phyloP scores from a whole-genome alignment of 2,797 vertebrate species.

The Poecile montanus region DNA sequence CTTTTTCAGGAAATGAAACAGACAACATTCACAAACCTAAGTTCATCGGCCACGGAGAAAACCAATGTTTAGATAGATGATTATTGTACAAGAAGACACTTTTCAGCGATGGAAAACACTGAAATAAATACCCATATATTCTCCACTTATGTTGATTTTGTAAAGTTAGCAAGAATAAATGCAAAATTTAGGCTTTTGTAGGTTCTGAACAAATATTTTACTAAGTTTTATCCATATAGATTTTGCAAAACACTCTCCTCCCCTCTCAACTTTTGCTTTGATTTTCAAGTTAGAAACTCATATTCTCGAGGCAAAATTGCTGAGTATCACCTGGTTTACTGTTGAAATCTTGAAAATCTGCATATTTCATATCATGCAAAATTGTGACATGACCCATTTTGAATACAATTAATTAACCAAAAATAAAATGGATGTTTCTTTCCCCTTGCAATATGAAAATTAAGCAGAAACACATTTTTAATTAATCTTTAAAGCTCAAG shows the following conservation, averaged over 20 bases:
- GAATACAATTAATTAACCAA: background rate
- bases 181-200: background rate
- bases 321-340: background rate
- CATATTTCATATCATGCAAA: background rate
- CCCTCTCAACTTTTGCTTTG: background rate
- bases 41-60: background rate
- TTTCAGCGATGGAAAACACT: background rate
- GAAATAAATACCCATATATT: background rate
- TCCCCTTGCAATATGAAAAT: background rate
- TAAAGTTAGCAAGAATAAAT: background rate
- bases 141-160: background rate
- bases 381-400: background rate
- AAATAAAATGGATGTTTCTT: background rate
- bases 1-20: background rate
- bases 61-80: background rate
- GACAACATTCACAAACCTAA: background rate
- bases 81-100: background rate
- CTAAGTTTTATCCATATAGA: background rate
- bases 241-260: background rate
- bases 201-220: background rate
- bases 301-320: background rate
- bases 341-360: constrained; percentile 16
- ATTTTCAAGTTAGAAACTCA: background rate
- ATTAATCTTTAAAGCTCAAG: background rate
- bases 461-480: background rate